phyloP scores from a whole-genome alignment of 2,888 invertebrate species.

The Scaptomyza parva region DNA sequence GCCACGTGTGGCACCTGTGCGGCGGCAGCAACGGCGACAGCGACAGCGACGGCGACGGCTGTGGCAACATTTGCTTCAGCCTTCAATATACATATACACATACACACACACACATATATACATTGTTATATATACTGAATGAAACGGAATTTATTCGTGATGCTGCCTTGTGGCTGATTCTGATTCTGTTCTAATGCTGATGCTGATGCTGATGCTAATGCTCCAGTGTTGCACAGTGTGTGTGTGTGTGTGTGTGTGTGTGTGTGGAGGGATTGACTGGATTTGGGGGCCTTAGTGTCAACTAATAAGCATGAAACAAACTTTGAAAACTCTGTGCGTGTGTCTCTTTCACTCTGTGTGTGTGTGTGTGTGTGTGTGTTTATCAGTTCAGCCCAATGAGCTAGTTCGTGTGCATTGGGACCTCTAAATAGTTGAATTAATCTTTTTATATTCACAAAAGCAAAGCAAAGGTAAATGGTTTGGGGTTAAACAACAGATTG shows the following conservation, averaged over 20 bases:
- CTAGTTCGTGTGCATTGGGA: constrained; percentile 37
- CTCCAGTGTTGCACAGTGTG: constrained; percentile 21
- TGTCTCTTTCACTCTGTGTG: neutral
- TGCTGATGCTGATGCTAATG: neutral
- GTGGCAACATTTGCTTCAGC: constrained; percentile 30
- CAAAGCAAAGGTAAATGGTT: neutral
- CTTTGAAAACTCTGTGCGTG: constrained; percentile 11
- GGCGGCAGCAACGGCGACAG: too few species aligned
- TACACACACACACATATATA: too few species aligned
- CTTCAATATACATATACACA: constrained; percentile 36
- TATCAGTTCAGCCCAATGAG: constrained; percentile 38
- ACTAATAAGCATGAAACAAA: constrained; percentile 51
- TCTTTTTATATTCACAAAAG: neutral
- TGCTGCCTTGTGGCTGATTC: constrained; percentile 4
- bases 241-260: too few species aligned
- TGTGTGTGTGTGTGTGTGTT: constrained; percentile 4
- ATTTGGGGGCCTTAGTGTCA: constrained; percentile 41
- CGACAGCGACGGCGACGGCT: constrained; percentile 25
- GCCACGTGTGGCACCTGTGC: constrained; percentile 58
- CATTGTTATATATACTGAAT: constrained; percentile 25
- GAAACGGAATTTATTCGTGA: constrained; percentile 37
- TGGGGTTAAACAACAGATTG: neutral
- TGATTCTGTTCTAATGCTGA: neutral
- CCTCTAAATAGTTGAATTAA: constrained; percentile 13
- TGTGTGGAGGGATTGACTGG: constrained; percentile 23